Conservation (phyloP, 1,140 invertebrate species). For the Lepidurus arcticus region DNA sequence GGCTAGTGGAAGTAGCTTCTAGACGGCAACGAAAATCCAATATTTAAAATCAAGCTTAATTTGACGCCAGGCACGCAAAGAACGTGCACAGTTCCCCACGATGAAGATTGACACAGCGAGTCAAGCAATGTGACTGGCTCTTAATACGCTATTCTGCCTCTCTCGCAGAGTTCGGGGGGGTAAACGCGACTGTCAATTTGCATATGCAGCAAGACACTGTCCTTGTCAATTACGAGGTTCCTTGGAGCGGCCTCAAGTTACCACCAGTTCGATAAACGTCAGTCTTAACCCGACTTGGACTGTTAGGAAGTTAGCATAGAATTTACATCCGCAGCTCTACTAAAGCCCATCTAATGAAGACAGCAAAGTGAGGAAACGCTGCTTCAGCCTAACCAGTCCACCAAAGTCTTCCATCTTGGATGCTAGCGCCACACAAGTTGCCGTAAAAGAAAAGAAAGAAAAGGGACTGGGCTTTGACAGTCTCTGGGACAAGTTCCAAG, state of each 20-base stretch:
- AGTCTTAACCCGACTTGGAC: not conserved
- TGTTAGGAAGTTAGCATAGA: not conserved
- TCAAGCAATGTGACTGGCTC: constrained; percentile 8
- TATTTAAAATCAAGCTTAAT: not conserved
- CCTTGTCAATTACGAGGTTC: not conserved
- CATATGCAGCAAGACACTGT: constrained; percentile 5
- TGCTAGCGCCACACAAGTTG: not conserved
- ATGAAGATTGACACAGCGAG: constrained; percentile 16
- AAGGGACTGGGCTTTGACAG: too few species aligned
- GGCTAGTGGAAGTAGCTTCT: not conserved
- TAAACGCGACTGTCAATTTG: not conserved
- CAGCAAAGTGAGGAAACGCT: not conserved
- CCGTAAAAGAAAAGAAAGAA: not conserved
- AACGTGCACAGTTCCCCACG: not conserved
- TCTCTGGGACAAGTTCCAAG: too few species aligned
- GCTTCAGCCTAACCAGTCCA: not conserved
- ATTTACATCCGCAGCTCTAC: not conserved
- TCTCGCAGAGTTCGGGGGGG: not conserved
- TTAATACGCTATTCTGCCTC: not conserved
- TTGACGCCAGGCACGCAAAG: constrained; percentile 3
- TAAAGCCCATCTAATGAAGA: not conserved
- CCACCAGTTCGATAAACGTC: constrained; percentile 7
- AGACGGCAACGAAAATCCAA: not conserved
- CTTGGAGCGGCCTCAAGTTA: constrained; percentile 3
- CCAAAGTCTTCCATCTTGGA: not conserved